These are phyloP conservation scores for Synergus gifuensis DNA, from an alignment of 2,888 invertebrate species.

Conservation along the genomic window DNA sequence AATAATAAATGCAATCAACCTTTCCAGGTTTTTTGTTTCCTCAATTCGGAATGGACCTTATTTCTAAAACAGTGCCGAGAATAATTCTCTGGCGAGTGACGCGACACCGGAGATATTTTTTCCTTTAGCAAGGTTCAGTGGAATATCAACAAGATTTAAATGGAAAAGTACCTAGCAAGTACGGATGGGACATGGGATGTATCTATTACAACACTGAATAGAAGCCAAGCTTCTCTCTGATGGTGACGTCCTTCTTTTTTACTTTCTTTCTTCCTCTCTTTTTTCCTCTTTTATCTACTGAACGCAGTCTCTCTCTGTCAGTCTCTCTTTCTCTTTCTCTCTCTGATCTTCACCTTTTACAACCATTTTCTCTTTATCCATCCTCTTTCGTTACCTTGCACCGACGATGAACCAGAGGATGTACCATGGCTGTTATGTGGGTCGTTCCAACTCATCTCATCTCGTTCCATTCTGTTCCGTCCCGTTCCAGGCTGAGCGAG, in stretches of 20 bases:
- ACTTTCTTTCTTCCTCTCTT: slow-evolving; percentile 37
- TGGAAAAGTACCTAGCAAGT: slow-evolving; percentile 17
- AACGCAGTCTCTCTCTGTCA: slow-evolving; percentile 31
- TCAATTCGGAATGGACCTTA: background rate
- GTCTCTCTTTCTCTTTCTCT: slow-evolving; percentile 31
- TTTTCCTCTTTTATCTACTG: slow-evolving; percentile 29
- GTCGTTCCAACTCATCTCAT: slow-evolving; percentile 69
- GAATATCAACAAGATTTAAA: slow-evolving; percentile 22
- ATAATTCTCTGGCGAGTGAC: background rate
- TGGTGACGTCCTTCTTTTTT: background rate
- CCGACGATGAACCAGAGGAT: slow-evolving; percentile 19
- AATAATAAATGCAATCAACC: background rate
- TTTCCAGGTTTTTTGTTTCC: background rate
- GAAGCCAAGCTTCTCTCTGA: slow-evolving; percentile 10
- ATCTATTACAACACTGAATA: slow-evolving; percentile 43
- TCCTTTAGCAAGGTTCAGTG: background rate
- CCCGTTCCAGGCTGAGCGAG: slow-evolving; percentile 67
- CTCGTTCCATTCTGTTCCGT: slow-evolving; percentile 58
- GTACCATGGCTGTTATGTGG: slow-evolving; percentile 69
- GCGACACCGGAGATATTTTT: background rate
- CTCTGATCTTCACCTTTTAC: slow-evolving; percentile 49
- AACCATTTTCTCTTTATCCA: background rate
- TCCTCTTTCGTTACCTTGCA: slow-evolving; percentile 39
- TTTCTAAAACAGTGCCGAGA: background rate
- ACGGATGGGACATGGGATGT: slow-evolving; percentile 20